Conservation (phyloP, 2,113 vertebrate genomes). For the Grus americana region DNA sequence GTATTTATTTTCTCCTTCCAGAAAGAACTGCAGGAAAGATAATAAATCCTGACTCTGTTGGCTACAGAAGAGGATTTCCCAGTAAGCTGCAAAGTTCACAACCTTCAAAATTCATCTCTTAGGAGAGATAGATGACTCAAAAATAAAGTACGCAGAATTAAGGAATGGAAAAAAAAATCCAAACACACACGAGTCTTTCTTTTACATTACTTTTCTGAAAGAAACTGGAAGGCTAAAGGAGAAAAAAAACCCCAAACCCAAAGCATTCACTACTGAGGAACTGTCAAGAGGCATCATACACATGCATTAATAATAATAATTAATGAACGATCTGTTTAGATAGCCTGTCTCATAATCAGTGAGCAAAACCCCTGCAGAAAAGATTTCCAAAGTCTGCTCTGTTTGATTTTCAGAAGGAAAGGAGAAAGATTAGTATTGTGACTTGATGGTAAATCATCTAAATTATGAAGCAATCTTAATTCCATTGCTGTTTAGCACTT, state of each 20-base stretch:
- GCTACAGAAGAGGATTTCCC: background rate
- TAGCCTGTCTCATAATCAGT: background rate
- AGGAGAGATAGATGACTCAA: background rate
- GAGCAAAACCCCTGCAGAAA: background rate
- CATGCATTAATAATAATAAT: background rate
- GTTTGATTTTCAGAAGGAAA: background rate
- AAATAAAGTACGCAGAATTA: background rate
- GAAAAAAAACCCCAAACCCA: background rate
- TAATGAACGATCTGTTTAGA: background rate
- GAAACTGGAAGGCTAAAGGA: background rate
- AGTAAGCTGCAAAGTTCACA: constrained; percentile 17
- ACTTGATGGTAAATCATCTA: background rate
- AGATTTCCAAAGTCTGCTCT: background rate
- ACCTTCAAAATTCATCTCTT: constrained; percentile 1
- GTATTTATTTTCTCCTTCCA: background rate
- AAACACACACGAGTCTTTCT: background rate
- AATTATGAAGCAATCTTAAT: background rate
- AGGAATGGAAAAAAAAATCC: background rate
- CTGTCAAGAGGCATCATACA: background rate
- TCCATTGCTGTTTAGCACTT: background rate
- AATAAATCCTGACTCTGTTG: background rate
- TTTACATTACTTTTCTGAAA: background rate
- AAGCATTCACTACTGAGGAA: background rate
- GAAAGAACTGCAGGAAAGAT: constrained; percentile 3
- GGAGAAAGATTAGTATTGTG: background rate